A percentile compares a stretch with the other conserved stretches of the same genome.
Evolutionary conservation across 2,113 vertebrate genomes (phyloP).

Genomic region (Raphicerus campestris): DNA sequence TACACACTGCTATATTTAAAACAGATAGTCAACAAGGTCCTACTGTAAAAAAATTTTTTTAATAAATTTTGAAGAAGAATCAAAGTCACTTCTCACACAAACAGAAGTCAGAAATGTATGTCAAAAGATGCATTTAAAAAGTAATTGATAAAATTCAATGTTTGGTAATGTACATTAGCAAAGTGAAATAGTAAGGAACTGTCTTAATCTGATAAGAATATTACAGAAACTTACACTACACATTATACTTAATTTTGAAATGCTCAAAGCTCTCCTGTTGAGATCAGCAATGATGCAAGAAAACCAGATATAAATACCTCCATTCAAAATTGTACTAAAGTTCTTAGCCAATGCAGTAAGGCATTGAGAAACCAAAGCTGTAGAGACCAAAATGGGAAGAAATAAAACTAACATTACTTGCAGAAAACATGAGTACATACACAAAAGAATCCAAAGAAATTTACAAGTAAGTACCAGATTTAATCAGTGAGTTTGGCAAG

Average conservation of each 20-base stretch:
- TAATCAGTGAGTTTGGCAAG: neutral
- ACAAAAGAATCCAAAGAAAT: neutral
- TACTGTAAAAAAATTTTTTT: neutral
- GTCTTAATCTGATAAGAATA: neutral
- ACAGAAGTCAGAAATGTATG: neutral
- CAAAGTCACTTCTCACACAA: neutral
- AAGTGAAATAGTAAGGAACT: neutral
- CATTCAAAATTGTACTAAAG: neutral
- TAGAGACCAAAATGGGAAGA: neutral
- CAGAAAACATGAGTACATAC: neutral
- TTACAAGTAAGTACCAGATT: neutral
- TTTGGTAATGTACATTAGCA: neutral
- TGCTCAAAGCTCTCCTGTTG: neutral
- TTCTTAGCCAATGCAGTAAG: neutral
- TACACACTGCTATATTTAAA: neutral
- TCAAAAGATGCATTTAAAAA: neutral
- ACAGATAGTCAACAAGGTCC: neutral
- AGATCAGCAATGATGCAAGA: neutral
- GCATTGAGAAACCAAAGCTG: neutral
- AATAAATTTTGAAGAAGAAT: neutral
- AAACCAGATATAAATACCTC: neutral
- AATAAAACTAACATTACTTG: neutral
- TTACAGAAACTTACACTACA: neutral
- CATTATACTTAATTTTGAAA: neutral
- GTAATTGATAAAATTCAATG: neutral